Evolutionary conservation across 1,140 invertebrate species (phyloP).

Genomic region (Drosophila asahinai): DNA sequence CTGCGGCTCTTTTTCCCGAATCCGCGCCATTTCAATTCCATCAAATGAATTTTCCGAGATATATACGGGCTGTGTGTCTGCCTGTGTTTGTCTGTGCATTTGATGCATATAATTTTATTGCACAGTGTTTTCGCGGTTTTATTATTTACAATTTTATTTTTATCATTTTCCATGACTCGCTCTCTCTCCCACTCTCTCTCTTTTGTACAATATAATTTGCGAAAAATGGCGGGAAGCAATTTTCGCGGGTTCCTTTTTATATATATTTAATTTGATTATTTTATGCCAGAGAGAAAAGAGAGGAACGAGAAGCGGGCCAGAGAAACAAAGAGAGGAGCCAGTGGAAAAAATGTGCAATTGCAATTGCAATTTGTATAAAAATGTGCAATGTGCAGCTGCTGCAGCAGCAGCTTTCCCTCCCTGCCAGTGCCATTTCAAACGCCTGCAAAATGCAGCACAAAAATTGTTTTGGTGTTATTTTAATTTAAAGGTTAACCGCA

Average conservation of each 20-base stretch:
- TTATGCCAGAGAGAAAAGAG: constrained; percentile 60
- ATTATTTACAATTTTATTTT: constrained; percentile 80
- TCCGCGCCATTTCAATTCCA: constrained; percentile 66
- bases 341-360: constrained; percentile 37
- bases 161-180: constrained; percentile 47
- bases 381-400: constrained; percentile 72
- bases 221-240: constrained; percentile 61
- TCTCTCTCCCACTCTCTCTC: constrained; percentile 19
- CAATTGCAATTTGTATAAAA: constrained; percentile 72
- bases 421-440: constrained; percentile 31
- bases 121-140: constrained; percentile 70
- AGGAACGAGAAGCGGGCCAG: constrained; percentile 6
- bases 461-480: constrained; percentile 84
- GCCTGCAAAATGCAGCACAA: constrained; percentile 66
- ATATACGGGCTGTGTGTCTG: constrained; percentile 14
- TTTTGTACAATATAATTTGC: constrained; percentile 39
- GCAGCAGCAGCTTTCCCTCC: constrained; percentile 3
- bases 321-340: constrained; percentile 15
- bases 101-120: constrained; percentile 82
- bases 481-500: constrained; percentile 84
- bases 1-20: constrained; percentile 37
- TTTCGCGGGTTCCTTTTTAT: constrained; percentile 33
- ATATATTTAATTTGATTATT: constrained; percentile 82
- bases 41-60: constrained; percentile 57
- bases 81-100: constrained; percentile 43